Evolutionary conservation across 2,113 vertebrate species (phyloP).

Genomic region (Dendrocopos noguchii): DNA sequence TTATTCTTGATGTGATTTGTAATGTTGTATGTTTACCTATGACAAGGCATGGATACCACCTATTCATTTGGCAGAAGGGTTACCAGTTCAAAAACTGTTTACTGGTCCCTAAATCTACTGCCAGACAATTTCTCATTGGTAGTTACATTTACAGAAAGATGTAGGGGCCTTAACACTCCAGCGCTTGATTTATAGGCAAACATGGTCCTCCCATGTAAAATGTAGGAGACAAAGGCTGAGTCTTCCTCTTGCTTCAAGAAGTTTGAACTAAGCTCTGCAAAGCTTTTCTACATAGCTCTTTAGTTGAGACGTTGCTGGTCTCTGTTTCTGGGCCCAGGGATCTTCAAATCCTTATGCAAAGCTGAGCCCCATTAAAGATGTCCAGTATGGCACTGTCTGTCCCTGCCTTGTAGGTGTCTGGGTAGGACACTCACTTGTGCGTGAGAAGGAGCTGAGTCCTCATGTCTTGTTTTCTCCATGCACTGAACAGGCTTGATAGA

Average conservation of each 20-base stretch:
- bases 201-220: background rate
- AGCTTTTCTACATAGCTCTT: background rate
- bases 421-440: accelerated
- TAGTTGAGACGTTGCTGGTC: background rate
- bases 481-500: background rate
- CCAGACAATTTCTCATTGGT: background rate
- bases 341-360: background rate
- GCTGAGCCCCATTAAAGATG: background rate
- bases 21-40: background rate
- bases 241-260: background rate
- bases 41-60: background rate
- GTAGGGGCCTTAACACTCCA: background rate
- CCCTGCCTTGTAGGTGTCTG: background rate
- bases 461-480: background rate
- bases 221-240: background rate
- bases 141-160: background rate
- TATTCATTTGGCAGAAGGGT: background rate
- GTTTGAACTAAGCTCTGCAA: background rate
- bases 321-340: background rate
- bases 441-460: background rate
- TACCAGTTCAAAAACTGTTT: background rate
- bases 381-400: background rate
- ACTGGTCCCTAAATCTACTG: background rate
- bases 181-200: background rate
- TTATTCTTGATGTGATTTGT: background rate